phyloP scores from a whole-genome alignment of 2,888 invertebrate species.

The Autographa gamma region DNA sequence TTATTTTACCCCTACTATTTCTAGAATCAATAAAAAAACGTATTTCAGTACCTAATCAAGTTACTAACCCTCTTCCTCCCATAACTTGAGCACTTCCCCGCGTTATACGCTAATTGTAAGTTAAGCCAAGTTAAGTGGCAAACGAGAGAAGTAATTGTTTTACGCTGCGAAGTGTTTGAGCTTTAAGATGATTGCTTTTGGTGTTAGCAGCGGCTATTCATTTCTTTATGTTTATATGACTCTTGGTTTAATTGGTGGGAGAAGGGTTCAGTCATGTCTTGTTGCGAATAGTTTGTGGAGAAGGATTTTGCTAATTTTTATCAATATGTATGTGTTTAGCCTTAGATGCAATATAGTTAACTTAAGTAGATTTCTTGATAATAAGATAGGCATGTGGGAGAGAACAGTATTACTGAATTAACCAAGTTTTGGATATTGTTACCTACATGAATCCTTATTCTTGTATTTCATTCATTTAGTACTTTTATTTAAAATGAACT shows the following conservation, averaged over 20 bases:
- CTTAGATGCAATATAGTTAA: too few relatives aligned
- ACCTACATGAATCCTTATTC: background rate
- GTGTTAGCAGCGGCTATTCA: constrained; percentile 60
- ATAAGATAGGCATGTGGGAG: too few relatives aligned
- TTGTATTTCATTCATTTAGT: background rate
- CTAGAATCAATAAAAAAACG: too few relatives aligned
- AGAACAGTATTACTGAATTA: too few relatives aligned
- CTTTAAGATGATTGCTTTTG: constrained; percentile 65
- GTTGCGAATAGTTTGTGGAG: constrained; percentile 16
- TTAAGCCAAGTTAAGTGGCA: constrained; percentile 74
- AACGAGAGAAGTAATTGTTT: constrained; percentile 80
- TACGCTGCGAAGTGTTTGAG: constrained; percentile 70
- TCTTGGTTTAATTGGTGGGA: constrained; percentile 41
- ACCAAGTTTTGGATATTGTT: too few relatives aligned
- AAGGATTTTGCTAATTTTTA: too few relatives aligned
- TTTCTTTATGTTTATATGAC: constrained; percentile 44
- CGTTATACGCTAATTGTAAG: constrained; percentile 73
- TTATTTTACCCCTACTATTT: too few relatives aligned
- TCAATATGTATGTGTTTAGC: too few relatives aligned
- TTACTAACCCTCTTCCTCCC: constrained; percentile 9
- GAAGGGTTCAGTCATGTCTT: constrained; percentile 35
- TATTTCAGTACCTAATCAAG: too few relatives aligned
- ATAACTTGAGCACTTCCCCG: constrained; percentile 49
- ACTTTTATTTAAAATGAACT: background rate
- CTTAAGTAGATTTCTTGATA: too few relatives aligned